Evolutionary conservation across 2,113 vertebrate species (phyloP).

Genomic region (Tricholaema leucomelas): DNA sequence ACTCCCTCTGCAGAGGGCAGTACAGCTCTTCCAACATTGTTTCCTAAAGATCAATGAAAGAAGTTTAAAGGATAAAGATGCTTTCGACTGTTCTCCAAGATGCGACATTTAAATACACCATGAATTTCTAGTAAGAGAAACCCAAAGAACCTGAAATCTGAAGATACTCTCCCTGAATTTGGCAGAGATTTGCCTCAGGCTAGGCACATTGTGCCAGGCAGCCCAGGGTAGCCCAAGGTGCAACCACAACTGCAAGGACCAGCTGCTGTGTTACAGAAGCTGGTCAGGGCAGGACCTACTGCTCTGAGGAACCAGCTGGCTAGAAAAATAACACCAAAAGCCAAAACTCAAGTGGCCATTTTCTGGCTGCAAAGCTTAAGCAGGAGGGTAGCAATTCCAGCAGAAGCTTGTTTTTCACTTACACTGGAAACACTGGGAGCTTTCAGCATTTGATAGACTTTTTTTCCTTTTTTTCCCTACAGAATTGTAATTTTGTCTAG

Average conservation of each 20-base stretch:
- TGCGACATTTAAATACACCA: background rate
- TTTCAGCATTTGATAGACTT: background rate
- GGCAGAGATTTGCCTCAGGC: background rate
- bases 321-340: background rate
- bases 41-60: background rate
- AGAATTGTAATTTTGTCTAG: background rate
- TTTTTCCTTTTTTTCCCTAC: background rate
- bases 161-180: background rate
- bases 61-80: background rate
- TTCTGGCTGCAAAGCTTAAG: conserved; percentile 6
- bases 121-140: background rate
- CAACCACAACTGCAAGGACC: background rate
- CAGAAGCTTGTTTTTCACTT: background rate
- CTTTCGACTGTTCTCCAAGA: background rate
- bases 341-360: background rate
- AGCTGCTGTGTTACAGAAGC: background rate
- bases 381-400: background rate
- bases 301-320: background rate
- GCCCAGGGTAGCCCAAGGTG: rapidly evolving
- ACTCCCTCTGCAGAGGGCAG: conserved; percentile 56
- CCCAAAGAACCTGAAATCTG: background rate
- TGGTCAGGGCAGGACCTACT: background rate
- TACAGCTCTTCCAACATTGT: background rate
- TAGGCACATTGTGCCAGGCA: background rate
- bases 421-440: background rate